phyloP scores from a whole-genome alignment of 2,888 invertebrate genomes.

The Nomada fabriciana region DNA sequence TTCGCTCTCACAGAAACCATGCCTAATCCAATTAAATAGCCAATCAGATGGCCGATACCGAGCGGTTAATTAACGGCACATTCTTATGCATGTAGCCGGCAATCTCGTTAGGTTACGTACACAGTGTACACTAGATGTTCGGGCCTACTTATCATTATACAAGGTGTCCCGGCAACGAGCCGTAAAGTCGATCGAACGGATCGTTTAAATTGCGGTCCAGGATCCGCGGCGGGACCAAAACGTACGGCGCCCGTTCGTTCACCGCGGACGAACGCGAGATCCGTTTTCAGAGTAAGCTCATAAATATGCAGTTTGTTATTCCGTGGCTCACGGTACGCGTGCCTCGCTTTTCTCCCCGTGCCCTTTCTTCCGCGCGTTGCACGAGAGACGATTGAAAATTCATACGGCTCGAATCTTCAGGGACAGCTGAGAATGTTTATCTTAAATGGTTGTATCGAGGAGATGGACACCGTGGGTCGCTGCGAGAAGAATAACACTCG shows the following conservation, averaged over 20 bases:
- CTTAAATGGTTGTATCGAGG: conserved; percentile 58
- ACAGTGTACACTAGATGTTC: conserved; percentile 13
- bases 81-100: conserved; percentile 76
- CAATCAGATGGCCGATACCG: conserved; percentile 78
- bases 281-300: conserved; percentile 73
- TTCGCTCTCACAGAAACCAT: conserved; percentile 69
- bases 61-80: conserved; percentile 79
- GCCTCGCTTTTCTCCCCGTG: conserved; percentile 5
- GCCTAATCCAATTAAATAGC: conserved; percentile 80
- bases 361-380: conserved; percentile 30
- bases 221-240: conserved; percentile 23
- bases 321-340: conserved; percentile 30
- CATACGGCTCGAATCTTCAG: conserved; percentile 56
- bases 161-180: conserved; percentile 50
- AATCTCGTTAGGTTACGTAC: conserved; percentile 71
- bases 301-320: conserved; percentile 73
- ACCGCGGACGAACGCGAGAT: conserved; percentile 40
- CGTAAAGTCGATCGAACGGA: background rate
- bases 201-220: background rate
- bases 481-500: conserved; percentile 29
- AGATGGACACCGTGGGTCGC: conserved; percentile 4
- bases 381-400: conserved; percentile 66
- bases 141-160: conserved; percentile 70
- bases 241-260: conserved; percentile 9
- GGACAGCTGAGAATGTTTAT: conserved; percentile 64